Percentiles rank a stretch among this genome's conserved stretches.
Evolutionary conservation across 1,140 invertebrate genomes (phyloP).

Genomic region (Conus ventricosus): DNA sequence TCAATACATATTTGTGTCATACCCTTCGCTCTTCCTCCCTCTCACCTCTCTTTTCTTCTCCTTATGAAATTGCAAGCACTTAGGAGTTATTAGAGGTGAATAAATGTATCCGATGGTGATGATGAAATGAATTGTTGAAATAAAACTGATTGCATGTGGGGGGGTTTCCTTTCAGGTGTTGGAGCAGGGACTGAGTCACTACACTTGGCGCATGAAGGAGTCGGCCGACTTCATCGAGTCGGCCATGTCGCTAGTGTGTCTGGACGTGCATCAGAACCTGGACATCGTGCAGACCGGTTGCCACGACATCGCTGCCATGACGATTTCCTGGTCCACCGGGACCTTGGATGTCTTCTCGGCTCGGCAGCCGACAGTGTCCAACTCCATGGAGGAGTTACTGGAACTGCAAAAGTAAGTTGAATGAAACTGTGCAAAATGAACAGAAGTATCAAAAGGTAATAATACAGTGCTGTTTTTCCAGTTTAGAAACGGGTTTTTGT

Average conservation of each 20-base stretch:
- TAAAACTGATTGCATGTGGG: too few species aligned
- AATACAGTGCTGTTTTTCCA: background rate
- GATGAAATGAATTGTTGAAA: too few species aligned
- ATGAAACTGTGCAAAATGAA: background rate
- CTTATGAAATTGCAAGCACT: too few species aligned
- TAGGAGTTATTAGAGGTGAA: too few species aligned
- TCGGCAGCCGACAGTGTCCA: constrained; percentile 57
- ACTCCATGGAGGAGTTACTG: constrained; percentile 71
- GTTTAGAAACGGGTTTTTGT: too few species aligned
- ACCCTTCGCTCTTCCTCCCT: too few species aligned
- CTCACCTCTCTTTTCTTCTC: too few species aligned
- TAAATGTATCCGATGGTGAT: too few species aligned
- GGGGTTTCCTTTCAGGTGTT: constrained; percentile 51
- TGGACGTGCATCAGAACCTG: constrained; percentile 71
- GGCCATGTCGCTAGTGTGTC: constrained; percentile 70
- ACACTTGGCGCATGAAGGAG: constrained; percentile 74
- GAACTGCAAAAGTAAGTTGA: constrained; percentile 67
- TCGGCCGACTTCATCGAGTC: constrained; percentile 72
- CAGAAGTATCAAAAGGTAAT: background rate
- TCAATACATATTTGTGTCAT: too few species aligned
- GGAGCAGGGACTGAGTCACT: constrained; percentile 69
- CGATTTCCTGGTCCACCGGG: constrained; percentile 67
- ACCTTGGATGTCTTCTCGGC: constrained; percentile 68
- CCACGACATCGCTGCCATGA: constrained; percentile 68
- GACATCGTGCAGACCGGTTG: constrained; percentile 73